Evolutionary conservation across 1,140 invertebrate genomes (phyloP), one percentile per base, ranked within the genome.

Genomic region (Thaumetopoea pityocampa): DNA sequence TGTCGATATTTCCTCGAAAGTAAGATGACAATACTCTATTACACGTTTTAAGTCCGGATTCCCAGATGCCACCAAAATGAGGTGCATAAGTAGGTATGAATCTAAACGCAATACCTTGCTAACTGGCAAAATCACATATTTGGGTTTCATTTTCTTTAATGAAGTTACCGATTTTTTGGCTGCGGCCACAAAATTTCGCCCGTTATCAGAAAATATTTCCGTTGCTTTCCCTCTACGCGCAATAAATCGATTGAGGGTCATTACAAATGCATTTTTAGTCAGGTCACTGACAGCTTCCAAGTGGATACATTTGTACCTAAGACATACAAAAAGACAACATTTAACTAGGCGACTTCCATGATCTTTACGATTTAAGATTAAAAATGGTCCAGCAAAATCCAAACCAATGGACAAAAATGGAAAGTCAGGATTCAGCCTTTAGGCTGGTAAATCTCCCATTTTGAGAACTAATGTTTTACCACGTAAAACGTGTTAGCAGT

Each of bases 301-400:
- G 20, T 57, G 49, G 1, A 57, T n/a, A 8, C 46, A 53, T 29
- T 51, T 51, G 12, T 37, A 51, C 7, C 43, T 26, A 9, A 48
- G 20, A 26, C 56, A 59, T 0, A 59, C 11, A 15, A 59, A 59
- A 5, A 59, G 10, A 19, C 43, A 59, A 20, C 36, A 43, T 11
- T 53, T 58, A 2, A 26, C 34, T 11, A 53, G 4, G 2, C 15
- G 15, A 23, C 19, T 15, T 2, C 51, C 56, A 8, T 45, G 44
- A 3, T 44, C 51, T 12, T 37, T 51, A 5, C 41, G 19, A 5
- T 55, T 44, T 2, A 32, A 5, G 10, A 51, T 55, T 5, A 29
- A 27, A 18, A 54, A 54, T 0, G 53, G 48, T 3, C 53, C 53
- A 1, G 46, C 52, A 17, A 50, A 55, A 17, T 55, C 51, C 5